Evolutionary conservation across 2,888 invertebrate species (phyloP).

Genomic region (Papilio elwesi): DNA sequence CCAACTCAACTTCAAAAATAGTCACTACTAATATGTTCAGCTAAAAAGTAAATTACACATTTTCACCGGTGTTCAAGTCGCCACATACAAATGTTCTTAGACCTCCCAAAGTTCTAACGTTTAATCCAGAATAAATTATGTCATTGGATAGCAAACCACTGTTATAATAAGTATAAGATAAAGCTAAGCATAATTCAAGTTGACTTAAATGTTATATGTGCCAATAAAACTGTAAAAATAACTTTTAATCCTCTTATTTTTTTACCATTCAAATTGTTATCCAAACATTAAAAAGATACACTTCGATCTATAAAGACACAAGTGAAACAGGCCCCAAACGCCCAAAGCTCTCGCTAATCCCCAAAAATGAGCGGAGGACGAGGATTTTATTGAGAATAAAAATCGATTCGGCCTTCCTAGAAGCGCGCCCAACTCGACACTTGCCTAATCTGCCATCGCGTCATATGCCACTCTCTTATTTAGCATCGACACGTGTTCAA

Average conservation of each 20-base stretch:
- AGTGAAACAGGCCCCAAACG: conserved; percentile 51
- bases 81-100: neutral
- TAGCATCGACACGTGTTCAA: conserved; percentile 72
- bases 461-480: conserved; percentile 71
- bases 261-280: neutral
- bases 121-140: neutral
- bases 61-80: neutral
- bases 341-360: conserved; percentile 60
- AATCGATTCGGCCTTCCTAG: conserved; percentile 72
- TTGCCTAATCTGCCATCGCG: conserved; percentile 77
- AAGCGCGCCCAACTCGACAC: conserved; percentile 67
- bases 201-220: neutral
- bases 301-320: conserved; percentile 35
- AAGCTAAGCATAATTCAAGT: too few species aligned
- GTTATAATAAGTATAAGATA: too few species aligned
- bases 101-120: too few species aligned
- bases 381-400: conserved; percentile 49
- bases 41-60: neutral
- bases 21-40: neutral
- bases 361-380: conserved; percentile 61
- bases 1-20: too few species aligned
- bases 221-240: neutral
- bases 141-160: neutral
- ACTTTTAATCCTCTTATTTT: neutral
- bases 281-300: conserved; percentile 16